Evolutionary conservation across 2,113 vertebrate species (phyloP), one percentile per base, ranked within the genome.

Genomic region (Camelus bactrianus): DNA sequence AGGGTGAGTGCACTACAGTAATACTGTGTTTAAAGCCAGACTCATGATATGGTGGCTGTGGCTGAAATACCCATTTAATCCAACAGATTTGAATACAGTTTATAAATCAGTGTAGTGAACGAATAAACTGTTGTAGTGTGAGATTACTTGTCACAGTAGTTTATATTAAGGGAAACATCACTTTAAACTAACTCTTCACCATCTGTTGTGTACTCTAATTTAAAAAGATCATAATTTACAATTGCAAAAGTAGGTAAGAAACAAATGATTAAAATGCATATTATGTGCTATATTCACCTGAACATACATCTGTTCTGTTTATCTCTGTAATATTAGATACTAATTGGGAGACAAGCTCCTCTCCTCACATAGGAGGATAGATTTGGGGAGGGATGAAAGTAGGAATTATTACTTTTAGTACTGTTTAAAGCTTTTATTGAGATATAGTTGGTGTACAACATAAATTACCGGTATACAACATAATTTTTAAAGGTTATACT

Each of bases 251-350:
- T 89, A 96, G 77, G 82, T 93, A 97, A 97, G 30, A 77, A 65
- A 95, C 35, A 95, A 87, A 97, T 93, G 14, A 95, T 89, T 85
- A 42, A 96, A 95, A 70, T 81, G 42, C 42, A 62, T 87, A 2
- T 76, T 96, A 60, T 95, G 62, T 86, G 28, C 76, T 93, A 15
- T 82, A 13, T 73, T 62, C 60, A 90, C 17, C 52, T 32, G 22
- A 95, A 94, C 7, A 13, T 81, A 3, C 20, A 94, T 96, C 77
- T 97, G 76, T 93, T 96, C 58, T 79, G 11, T 91, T 95, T 97
- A 85, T 93, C 79, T 95, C 46, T 89, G 32, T 30, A 89, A 93
- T 67, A 90, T 84, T 80, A 82, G n/a, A 72, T 80, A 46, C 62
- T 96, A 93, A 89, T 46, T 94, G 75, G 22, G 32, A 95, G 14